Base-by-base conservation (phyloP, 1,140 invertebrate species). In the Epicauta chinensis region DNA sequence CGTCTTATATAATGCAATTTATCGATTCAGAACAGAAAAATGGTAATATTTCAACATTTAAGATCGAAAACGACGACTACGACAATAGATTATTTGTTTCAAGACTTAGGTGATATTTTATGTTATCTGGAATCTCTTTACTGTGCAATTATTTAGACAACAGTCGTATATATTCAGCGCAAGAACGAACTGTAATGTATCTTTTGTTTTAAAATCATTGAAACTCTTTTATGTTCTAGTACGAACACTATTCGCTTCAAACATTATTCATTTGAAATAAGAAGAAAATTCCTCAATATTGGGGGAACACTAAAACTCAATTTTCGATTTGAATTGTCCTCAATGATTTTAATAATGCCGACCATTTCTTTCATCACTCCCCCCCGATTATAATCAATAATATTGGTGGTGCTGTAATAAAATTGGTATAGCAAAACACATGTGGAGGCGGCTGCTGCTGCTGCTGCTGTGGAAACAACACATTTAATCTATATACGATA, bases 91-190 rank as follows among this genome's bases (percentile, higher is more conserved):
- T 23, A 23, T 23, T 23, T 23, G 23, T 23, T 23, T 23, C 23
- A 23, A 23, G 23, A 23, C 23, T 23, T 23, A 7, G 23, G 23
- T 23, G 23, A 23, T 23, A 7, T 47, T 47, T 47, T 47, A 47
- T 47, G 45, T 47, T 47, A 47, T 47, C 45, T 47, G 10, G 35
- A 29, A 47, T 47, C 45, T 47, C 38, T 47, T 38, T 47, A 47
- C 32, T 47, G 45, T 17, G 45, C 45, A 47, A 47, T 47, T 47
- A 47, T 47, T 47, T 47, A 47, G 45, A 34, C 38, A 37, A 23
- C 23, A 47, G 45, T 47, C 45, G 45, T 37, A 37, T 47, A 37
- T 47, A 23, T 37, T 47, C 7, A 23, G 23, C 23, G 23, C 23
- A 23, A 23, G 23, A 23, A 47, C 45, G 36, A 23, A 47, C 36